Evolutionary conservation across 2,888 invertebrate genomes (phyloP), one percentile per base, ranked within the genome.

Genomic region (Opisthograptis luteolata): DNA sequence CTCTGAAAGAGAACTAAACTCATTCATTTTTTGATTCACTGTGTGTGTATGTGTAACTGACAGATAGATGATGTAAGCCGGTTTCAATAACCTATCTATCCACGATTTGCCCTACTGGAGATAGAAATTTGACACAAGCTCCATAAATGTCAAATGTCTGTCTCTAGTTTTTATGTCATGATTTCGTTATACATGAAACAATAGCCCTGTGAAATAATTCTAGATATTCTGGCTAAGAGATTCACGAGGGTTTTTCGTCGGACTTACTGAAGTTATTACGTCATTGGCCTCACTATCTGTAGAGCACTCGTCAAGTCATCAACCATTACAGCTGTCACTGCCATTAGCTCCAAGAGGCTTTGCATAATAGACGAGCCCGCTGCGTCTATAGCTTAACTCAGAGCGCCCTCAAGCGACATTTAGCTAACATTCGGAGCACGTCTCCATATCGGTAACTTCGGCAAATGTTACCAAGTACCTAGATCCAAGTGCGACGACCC

Each of bases 401-500:
- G n/a, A 55, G 56, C 35, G 42, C 42, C 55, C 52, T 58, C 24
- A 35, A 42, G 64, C 48, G 44, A 64, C 64, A 55, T 60, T 55
- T 49, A 47, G 34, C 48, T 41, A 17, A 63, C 62, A 73, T 73
- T 69, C 69, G 25, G 57, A 47, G 45, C 71, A 73, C 71, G 71
- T 71, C 47, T 46, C 61, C 51, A 59, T 64, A 66, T 57, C 58
- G 57, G 55, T 64, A 67, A 72, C 25, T 60, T 58, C 56, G 56
- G 55, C 66, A 66, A 70, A 56, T 62, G 59, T 49, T 64, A 66
- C 63, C 51, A 51, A 43, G 59, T 64, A 66, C 63, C 51, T 51
- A 43, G 59, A 60, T 55, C 55, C 25, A 55, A 12, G 17, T 17
- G 17, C 31, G 10, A n/a, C 31, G 27, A 46, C 39, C 58, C 57